Base-by-base conservation (phyloP, 2,113 vertebrate genomes). In the Charadrius vociferus region DNA sequence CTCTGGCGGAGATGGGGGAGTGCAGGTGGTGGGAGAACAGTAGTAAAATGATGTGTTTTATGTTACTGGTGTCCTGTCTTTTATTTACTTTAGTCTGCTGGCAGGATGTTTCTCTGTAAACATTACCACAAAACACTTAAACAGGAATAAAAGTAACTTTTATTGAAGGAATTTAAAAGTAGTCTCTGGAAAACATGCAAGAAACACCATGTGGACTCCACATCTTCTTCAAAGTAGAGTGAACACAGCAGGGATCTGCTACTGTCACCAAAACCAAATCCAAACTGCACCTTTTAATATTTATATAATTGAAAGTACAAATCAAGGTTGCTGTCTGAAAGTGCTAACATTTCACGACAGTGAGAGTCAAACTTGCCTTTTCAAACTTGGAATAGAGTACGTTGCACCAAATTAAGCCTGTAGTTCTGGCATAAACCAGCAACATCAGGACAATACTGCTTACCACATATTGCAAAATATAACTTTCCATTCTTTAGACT, bases 401-500 rank as follows among this genome's bases (percentile, higher is more conserved):
- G 52, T 88, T 96, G 89, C 24, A 91, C 86, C 67, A 87, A 96
- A 95, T 95, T 90, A 97, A 97, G 91, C 71, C 90, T 67, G 50
- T 74, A 81, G 88, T 66, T 94, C 95, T 93, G 92, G 91, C 83
- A 53, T 67, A 95, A 91, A 86, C 86, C 68, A 94, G 88, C 58
- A 91, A 86, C 70, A 96, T 90, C 92, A 93, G 91, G 55, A 58
- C 93, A 94, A 80, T 80, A 95, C 80, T 70, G 74, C 68, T 97
- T 91, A 90, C 95, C 96, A 93, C 93, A 96, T 98, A 98, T 94
- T 98, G 95, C 95, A 97, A 96, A 98, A 98, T 95, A 97, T 90
- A 96, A 97, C 93, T 95, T 96, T 97, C 96, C 96, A 97, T 96
- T 97, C 96, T 98, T 98, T 94, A 97, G 96, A 98, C 98, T 98